phyloP scores from a whole-genome alignment of 2,113 vertebrate genomes.

The Poeciliopsis prolifica region DNA sequence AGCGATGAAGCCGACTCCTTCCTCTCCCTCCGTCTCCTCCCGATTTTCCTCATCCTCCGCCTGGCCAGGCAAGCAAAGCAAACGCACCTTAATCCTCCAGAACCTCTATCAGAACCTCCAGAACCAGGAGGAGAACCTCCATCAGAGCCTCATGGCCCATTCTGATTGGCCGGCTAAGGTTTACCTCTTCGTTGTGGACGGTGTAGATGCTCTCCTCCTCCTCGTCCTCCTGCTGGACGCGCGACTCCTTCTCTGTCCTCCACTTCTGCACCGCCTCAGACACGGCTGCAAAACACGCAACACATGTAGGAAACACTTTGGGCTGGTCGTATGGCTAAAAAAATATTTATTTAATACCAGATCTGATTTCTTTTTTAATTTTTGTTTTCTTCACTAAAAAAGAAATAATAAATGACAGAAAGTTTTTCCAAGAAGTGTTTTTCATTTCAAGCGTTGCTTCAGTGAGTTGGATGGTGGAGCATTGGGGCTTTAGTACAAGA shows the following conservation, averaged over 20 bases:
- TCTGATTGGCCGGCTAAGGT: background rate
- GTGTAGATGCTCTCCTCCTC: slow-evolving; percentile 93
- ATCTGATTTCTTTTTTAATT: too few relatives aligned
- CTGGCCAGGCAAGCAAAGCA: slow-evolving; percentile 28
- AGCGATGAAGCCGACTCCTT: slow-evolving; percentile 90
- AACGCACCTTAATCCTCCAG: background rate
- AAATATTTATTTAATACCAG: too few relatives aligned
- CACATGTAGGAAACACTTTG: too few relatives aligned
- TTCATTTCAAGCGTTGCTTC: too few relatives aligned
- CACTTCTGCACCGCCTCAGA: slow-evolving; percentile 87
- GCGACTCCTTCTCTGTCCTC: slow-evolving; percentile 86
- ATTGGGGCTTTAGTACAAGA: too few relatives aligned
- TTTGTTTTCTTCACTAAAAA: too few relatives aligned
- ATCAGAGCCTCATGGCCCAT: background rate
- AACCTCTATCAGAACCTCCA: background rate
- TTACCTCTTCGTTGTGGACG: slow-evolving; percentile 85
- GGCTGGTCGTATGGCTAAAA: too few relatives aligned
- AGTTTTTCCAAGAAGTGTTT: too few relatives aligned
- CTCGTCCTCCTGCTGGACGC: slow-evolving; percentile 82
- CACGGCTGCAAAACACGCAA: slow-evolving; percentile 75
- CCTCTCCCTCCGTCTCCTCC: slow-evolving; percentile 84
- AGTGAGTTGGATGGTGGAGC: too few relatives aligned
- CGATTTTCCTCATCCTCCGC: slow-evolving; percentile 83
- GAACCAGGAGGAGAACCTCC: background rate
- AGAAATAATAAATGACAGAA: too few relatives aligned